A percentile compares a stretch with the other conserved stretches of the same genome.
phyloP scores from a whole-genome alignment of 2,888 invertebrate species.

The Punctoribates punctum region DNA sequence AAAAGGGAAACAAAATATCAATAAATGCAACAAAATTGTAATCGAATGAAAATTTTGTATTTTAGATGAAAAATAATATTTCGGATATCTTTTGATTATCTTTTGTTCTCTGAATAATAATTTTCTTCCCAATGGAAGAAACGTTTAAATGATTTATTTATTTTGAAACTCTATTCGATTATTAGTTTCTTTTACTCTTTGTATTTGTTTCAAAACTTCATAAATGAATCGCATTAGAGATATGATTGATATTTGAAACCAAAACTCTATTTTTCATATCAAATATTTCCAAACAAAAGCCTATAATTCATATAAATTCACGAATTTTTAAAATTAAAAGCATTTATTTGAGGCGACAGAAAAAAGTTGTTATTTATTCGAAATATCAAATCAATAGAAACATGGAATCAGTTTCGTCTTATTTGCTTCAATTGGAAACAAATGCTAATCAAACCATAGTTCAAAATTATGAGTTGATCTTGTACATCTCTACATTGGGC shows the following conservation, averaged over 20 bases:
- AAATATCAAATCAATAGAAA: too few relatives aligned
- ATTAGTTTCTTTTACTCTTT: slow-evolving; percentile 13
- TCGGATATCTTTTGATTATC: not conserved
- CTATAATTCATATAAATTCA: not conserved
- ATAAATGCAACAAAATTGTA: slow-evolving; percentile 18
- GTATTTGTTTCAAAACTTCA: slow-evolving; percentile 4
- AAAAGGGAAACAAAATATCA: slow-evolving; percentile 25
- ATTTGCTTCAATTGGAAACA: not conserved
- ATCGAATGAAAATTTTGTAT: not conserved
- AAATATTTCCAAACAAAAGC: not conserved
- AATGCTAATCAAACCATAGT: not conserved
- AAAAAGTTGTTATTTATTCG: not conserved
- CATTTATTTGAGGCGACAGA: not conserved
- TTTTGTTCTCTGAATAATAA: slow-evolving; percentile 2
- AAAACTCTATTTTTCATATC: not conserved
- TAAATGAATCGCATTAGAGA: slow-evolving; percentile 1
- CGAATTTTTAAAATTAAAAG: not conserved
- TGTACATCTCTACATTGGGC: too few relatives aligned
- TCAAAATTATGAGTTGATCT: too few relatives aligned
- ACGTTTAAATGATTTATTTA: slow-evolving; percentile 3
- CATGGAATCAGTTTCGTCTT: too few relatives aligned
- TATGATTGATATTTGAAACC: not conserved
- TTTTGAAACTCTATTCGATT: slow-evolving; percentile 6
- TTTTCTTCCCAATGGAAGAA: not conserved
- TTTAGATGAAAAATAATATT: not conserved